Base-by-base conservation (phyloP, 1,140 invertebrate species). In the Drosophila parabipectinata region DNA sequence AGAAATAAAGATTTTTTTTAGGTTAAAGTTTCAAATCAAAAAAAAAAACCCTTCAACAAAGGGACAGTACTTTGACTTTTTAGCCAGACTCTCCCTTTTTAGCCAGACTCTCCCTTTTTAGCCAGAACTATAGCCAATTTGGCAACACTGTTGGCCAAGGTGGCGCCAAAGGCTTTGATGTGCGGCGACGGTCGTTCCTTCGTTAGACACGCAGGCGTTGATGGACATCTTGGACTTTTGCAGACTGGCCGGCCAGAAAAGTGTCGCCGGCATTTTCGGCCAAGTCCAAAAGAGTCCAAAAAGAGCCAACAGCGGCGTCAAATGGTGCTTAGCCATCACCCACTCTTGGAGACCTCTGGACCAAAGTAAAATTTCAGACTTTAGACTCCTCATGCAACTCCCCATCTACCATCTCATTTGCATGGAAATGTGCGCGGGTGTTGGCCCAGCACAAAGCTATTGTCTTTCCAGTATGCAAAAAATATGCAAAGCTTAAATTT, bases 341-440 rank as follows among this genome's bases (percentile, higher is more conserved):
- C 83, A 88, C 83, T 77, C 79, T 72, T 18, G 41, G n/a, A 44
- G 41, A 44, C 34, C 58, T 47, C 18, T 61, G 64, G 69, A 59
- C 75, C 64, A 64, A 18, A 14, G 10, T n/a, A 10, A 26, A 34
- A 51, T 14, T 44, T 44, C 21, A 41, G 55, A 21, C 41, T 37
- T 37, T 37, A 37, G 34, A 44, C 57, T 72, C 71, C 67, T 60
- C 71, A 62, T 60, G 10, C 41, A 64, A 61, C 56, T 63, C 44
- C 28, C 54, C 32, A 54, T 51, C 18, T 39, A 47, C 59, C 61
- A 63, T 47, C 79, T 88, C 79, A 88, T 88, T 88, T 88, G 83
- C 83, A 88, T 88, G 83, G 52, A 88, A 88, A 88, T 88, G 83
- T 88, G 83, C 83, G 83, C 83, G 83, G 83, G 83, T 88, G 83